Conservation (phyloP, 2,797 vertebrate species). For the Florisuga fusca region DNA sequence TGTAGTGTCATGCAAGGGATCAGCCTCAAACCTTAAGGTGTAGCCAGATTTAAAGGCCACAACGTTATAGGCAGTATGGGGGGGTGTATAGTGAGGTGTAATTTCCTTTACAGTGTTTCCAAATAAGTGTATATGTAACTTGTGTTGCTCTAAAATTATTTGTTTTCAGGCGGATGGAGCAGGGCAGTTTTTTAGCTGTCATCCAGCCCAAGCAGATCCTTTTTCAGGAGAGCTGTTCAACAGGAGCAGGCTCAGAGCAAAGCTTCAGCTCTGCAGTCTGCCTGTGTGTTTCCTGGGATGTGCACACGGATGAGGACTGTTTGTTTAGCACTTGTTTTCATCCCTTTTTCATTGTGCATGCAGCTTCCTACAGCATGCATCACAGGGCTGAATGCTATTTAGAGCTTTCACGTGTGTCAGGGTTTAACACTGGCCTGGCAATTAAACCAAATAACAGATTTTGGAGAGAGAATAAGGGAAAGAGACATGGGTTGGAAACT, state of each 20-base stretch:
- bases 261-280: background rate
- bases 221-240: background rate
- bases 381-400: background rate
- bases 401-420: background rate
- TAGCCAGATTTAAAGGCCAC: background rate
- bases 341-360: background rate
- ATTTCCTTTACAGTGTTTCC: background rate
- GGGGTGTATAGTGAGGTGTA: background rate
- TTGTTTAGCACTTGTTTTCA: background rate
- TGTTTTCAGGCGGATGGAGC: background rate
- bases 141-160: background rate
- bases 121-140: background rate
- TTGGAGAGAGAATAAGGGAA: too few species aligned
- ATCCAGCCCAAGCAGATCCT: background rate
- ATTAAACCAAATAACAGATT: too few species aligned
- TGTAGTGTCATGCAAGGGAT: background rate
- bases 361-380: background rate
- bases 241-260: background rate
- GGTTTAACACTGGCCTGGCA: too few species aligned
- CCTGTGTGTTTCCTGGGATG: background rate
- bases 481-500: too few species aligned
- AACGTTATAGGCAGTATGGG: background rate
- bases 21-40: background rate
- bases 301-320: background rate
- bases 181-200: background rate